Conservation (phyloP, 2,113 vertebrate genomes). For the Cavia aperea region DNA sequence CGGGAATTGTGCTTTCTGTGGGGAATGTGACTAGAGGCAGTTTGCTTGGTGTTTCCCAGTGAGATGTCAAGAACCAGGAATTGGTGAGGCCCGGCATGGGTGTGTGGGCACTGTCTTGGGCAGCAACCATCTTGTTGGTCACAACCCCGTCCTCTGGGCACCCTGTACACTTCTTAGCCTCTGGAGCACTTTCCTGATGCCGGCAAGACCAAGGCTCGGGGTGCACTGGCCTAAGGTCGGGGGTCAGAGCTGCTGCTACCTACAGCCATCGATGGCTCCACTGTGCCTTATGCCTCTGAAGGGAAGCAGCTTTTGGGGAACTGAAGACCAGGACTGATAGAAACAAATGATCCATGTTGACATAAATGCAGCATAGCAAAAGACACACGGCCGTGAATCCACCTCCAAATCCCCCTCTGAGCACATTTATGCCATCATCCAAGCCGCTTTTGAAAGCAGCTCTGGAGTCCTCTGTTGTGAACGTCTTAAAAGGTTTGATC, state of each 20-base stretch:
- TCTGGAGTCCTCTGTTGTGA: neutral
- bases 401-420: neutral
- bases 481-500: neutral
- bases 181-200: neutral
- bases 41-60: neutral
- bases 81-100: neutral
- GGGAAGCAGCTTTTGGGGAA: neutral
- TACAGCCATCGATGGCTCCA: neutral
- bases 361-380: neutral
- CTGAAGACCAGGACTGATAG: neutral
- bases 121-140: neutral
- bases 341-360: neutral
- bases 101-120: neutral
- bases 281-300: neutral
- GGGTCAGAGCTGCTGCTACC: neutral
- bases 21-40: neutral
- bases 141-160: neutral
- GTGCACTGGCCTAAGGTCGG: neutral
- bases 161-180: neutral
- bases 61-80: neutral
- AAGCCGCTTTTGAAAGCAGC: rapidly evolving
- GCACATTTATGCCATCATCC: rapidly evolving
- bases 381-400: neutral
- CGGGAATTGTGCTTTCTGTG: neutral
- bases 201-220: neutral